A percentile compares a stretch with the other conserved stretches of the same genome.
Conservation (phyloP, 30 jellyfish, hydroid and myxozoan species). For the Turritopsis rubra region DNA sequence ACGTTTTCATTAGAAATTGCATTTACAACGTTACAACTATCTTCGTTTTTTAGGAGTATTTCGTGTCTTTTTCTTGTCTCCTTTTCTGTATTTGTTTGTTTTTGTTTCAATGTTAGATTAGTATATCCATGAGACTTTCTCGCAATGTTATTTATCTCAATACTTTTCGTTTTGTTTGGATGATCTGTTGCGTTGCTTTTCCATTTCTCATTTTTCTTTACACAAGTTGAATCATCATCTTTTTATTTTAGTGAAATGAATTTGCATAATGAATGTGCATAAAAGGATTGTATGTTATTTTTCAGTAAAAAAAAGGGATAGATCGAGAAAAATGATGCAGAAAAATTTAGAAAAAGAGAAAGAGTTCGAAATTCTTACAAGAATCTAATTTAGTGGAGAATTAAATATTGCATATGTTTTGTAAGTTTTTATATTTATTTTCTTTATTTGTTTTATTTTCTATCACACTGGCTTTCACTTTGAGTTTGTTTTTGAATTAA, state of each 20-base stretch:
- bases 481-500: too few relatives aligned
- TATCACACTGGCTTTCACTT: too few relatives aligned
- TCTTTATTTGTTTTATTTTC: too few relatives aligned
- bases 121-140: not conserved
- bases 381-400: too few relatives aligned
- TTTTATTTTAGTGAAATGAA: not conserved
- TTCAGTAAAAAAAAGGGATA: not conserved
- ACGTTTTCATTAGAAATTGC: not conserved
- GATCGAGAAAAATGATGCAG: not conserved
- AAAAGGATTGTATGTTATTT: not conserved
- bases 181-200: not conserved
- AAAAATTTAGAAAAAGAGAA: not conserved
- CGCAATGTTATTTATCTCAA: not conserved
- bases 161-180: not conserved
- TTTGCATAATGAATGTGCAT: not conserved
- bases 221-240: not conserved
- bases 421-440: too few relatives aligned
- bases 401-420: too few relatives aligned
- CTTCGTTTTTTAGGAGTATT: too few relatives aligned
- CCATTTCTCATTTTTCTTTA: not conserved
- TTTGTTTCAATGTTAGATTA: not conserved
- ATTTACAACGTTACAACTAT: too few relatives aligned
- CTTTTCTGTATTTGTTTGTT: not conserved
- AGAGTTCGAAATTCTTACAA: too few relatives aligned
- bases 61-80: not conserved